Evolutionary conservation across 2,113 vertebrate genomes (phyloP), one percentile per base, ranked within the genome.

Genomic region (Lycocorax pyrrhopterus): DNA sequence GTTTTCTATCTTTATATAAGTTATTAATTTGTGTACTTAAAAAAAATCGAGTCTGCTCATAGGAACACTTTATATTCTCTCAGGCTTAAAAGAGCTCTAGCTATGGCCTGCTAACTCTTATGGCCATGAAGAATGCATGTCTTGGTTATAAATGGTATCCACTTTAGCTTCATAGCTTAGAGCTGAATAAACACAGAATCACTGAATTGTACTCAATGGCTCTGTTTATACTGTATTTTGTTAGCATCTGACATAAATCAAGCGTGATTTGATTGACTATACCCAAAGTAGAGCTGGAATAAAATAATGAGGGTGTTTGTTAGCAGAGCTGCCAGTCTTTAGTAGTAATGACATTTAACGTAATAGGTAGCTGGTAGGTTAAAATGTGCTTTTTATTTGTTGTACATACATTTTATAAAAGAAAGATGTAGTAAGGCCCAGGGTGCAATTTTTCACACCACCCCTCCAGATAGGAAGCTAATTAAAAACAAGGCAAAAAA

Each of bases 151-250:
- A 97, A 97, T 96, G 96, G 96, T 97, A 96, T 94, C 95, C 89
- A 95, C 96, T 97, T 97, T 96, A 94, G 88, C 92, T 95, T 96
- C 95, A 94, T 95, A 88, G 96, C 95, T 96, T 89, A 67, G 90
- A 97, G 95, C 87, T 92, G 94, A 95, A 97, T 96, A 96, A 97
- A 96, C 89, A 96, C 93, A 95, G 87, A 96, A 94, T 97, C 95
- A 94, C 94, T 97, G 97, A 96, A 97, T 97, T 97, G 96, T 94
- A 97, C 95, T 95, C 95, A 96, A 93, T 97, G 93, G 90, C 89
- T 95, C 95, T 94, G 96, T 96, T 97, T 97, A 96, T 97, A 94
- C 96, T 97, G 95, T 97, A 96, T 97, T 97, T 97, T 95, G 91
- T 96, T 97, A 95, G 87, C 94, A 96, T 96, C 94, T 97, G 97